Evolutionary conservation across 2,113 vertebrate genomes (phyloP), one percentile per base, ranked within the genome.

Genomic region (Pao palembangensis): DNA sequence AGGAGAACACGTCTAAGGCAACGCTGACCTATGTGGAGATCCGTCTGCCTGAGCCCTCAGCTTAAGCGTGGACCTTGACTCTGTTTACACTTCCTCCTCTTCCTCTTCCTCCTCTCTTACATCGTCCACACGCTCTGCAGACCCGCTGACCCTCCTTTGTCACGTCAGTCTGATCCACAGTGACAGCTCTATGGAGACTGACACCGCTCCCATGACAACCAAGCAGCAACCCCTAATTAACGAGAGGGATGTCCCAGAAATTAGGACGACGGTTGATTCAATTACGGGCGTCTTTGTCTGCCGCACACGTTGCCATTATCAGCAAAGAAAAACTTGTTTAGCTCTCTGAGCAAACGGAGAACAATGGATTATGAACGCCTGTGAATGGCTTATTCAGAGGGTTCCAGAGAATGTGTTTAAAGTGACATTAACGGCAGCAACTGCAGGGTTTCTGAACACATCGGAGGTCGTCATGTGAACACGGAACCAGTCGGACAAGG

Each of bases 121-220:
- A 64, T 65, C 72, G 52, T 71, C 75, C 60, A 64, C 66, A 67
- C 38, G 23, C 57, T 51, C 58, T 0, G 48, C 54, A 72, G 83
- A 83, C 79, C 69, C 65, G 20, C 19, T 84, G 83, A 84, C 86
- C 85, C 69, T 51, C 2, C 76, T 81, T 77, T 60, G 71, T 76
- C 79, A 50, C 19, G 54, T 82, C 75, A 69, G 68, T 76, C 75
- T 85, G 79, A 89, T 87, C 51, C 80, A 75, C 64, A 80, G 61
- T 83, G 86, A 88, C 86, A 76, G 67, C 72, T 82, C 82, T 69
- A 80, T 82, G 80, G 71, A 76, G 55, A 72, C 54, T 81, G 76
- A 73, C 79, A 79, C 83, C 83, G 81, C 73, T 84, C 74, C 58
- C 28, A 53, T 79, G 73, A 76, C 65, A 66, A 76, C 76, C 55